phyloP scores from a whole-genome alignment of 2,797 vertebrate genomes.

The Psittacula derbiana region DNA sequence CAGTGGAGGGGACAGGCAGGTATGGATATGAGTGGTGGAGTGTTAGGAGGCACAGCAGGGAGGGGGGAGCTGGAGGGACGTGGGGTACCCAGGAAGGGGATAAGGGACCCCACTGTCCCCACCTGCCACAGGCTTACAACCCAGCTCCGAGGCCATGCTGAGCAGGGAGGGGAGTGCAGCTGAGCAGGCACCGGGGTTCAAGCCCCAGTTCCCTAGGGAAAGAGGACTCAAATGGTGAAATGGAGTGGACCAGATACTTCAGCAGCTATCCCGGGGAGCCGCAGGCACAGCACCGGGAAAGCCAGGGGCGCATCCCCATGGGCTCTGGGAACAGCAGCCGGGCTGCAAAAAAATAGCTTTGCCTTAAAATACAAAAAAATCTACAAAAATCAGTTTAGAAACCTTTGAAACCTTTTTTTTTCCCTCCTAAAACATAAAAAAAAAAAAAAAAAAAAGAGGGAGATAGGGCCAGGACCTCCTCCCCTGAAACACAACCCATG shows the following conservation, averaged over 20 bases:
- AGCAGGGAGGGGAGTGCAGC: neutral
- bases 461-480: conserved; percentile 27
- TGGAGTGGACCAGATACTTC: conserved; percentile 53
- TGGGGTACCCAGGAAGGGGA: neutral
- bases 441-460: neutral
- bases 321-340: neutral
- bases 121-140: neutral
- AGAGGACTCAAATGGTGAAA: conserved; percentile 33
- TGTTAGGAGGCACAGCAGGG: conserved; percentile 61
- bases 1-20: conserved; percentile 49
- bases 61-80: neutral
- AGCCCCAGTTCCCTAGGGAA: neutral
- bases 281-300: neutral
- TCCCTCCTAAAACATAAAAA: conserved; percentile 33
- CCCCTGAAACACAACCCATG: conserved; percentile 54
- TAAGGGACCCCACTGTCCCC: neutral
- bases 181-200: neutral
- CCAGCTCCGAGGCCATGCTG: neutral
- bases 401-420: no score
- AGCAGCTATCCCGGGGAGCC: neutral
- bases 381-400: no score
- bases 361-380: conserved; percentile 74
- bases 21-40: conserved; percentile 57
- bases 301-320: neutral
- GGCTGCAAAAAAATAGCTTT: conserved; percentile 70